Evolutionary conservation across 2,113 vertebrate species (phyloP), one percentile per base, ranked within the genome.

Genomic region (Salvelinus alpinus): DNA sequence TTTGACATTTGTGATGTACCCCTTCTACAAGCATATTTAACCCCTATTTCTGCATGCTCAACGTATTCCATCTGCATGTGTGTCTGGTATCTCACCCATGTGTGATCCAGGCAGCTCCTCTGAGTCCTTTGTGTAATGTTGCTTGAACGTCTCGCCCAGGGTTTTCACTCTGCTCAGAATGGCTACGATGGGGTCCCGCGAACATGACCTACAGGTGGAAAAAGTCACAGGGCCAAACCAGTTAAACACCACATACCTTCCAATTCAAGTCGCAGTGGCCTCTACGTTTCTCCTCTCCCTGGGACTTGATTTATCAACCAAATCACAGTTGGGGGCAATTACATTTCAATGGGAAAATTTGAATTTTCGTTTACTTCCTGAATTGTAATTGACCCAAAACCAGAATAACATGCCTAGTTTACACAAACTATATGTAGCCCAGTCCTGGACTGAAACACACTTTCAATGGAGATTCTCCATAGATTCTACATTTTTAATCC

Each of bases 101-200:
- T 96, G 96, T 62, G 94, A 94, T 80, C 94, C 96, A 5, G 94
- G 91, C 75, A 95, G 93, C 27, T 95, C 93, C 73, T 93, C 93
- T 9, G 93, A 92, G 67, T 94, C 88, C 66, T 91, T 93, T 29
- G 94, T 96, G 87, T 97, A 97, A 77, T 91, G 90, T 80, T 90
- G 89, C 62, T 95, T 94, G 86, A 97, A 97, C 7, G 64, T 86
- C 69, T 94, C 94, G 22, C 95, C 95, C 51, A 96, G 90, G 6
- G 88, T 89, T 84, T 92, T 95, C 68, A 96, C 88, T 71, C 92
- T 91, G 76, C 83, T 94, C 73, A 85, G 7, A 54, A 97, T 91
- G 60, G 88, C 90, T 62, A 92, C 92, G 70, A 90, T 66, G 38
- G 95, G 96, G 85, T 93, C 94, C 73, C 92, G 92, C 4, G 92